Conservation (phyloP, 2,888 invertebrate species). For the Callyntrura guangdongensis region DNA sequence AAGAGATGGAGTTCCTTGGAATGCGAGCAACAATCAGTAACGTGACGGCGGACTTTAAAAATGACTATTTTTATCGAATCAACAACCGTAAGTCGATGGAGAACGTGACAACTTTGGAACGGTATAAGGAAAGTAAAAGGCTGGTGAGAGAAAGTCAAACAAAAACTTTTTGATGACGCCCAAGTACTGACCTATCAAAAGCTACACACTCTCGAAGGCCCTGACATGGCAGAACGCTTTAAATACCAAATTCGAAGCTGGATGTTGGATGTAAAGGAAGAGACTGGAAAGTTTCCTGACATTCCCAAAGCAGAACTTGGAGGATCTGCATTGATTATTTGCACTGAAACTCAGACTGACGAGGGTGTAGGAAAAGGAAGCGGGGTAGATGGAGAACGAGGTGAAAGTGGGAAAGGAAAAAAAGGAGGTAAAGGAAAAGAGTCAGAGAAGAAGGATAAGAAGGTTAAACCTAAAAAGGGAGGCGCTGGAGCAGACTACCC, state of each 20-base stretch:
- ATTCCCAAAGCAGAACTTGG: slow-evolving; percentile 96
- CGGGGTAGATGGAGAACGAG: slow-evolving; percentile 16
- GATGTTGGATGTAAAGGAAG: slow-evolving; percentile 89
- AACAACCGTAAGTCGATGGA: slow-evolving; percentile 33
- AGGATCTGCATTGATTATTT: slow-evolving; percentile 94
- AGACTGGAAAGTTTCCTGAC: slow-evolving; percentile 95
- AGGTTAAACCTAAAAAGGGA: slow-evolving; percentile 87
- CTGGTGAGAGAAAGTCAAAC: slow-evolving; percentile 89
- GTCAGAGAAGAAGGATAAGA: slow-evolving; percentile 79
- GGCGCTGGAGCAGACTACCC: slow-evolving; percentile 88
- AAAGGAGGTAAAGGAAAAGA: slow-evolving; percentile 84
- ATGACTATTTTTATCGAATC: slow-evolving; percentile 48
- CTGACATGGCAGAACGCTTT: slow-evolving; percentile 93
- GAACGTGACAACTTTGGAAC: slow-evolving; percentile 51
- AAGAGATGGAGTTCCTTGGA: slow-evolving; percentile 85
- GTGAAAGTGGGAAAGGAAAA: slow-evolving; percentile 40
- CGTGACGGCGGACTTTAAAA: not conserved
- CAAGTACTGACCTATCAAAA: slow-evolving; percentile 88
- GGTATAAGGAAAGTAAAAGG: slow-evolving; percentile 87
- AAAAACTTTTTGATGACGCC: slow-evolving; percentile 89
- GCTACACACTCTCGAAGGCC: slow-evolving; percentile 91
- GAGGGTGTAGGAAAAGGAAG: slow-evolving; percentile 67
- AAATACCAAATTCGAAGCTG: slow-evolving; percentile 95
- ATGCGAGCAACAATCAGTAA: slow-evolving; percentile 57
- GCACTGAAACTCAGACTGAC: slow-evolving; percentile 85